Percentiles rank a stretch among this genome's conserved stretches.
phyloP scores from a whole-genome alignment of 2,113 vertebrate genomes.

The Collichthys lucidus region DNA sequence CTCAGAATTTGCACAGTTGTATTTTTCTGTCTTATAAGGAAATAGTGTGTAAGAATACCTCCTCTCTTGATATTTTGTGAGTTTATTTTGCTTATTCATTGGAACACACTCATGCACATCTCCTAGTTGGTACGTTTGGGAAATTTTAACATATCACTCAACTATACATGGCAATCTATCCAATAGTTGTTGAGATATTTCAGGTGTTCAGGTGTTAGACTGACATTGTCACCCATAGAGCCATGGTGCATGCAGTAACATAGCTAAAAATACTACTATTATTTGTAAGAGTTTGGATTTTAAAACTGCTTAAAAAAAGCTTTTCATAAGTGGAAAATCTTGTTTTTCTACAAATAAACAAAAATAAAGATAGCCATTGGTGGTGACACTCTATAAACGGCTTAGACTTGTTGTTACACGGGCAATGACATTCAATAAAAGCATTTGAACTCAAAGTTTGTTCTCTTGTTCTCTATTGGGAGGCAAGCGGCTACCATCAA shows the following conservation, averaged over 20 bases:
- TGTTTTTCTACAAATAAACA: conserved; percentile 17
- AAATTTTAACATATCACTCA: too few species aligned
- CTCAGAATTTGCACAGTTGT: too few species aligned
- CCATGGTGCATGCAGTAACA: not conserved
- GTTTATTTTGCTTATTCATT: too few species aligned
- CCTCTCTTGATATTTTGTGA: too few species aligned
- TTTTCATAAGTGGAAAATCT: conserved; percentile 3
- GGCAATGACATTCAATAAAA: conserved; percentile 44
- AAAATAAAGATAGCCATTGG: not conserved
- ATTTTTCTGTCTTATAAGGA: too few species aligned
- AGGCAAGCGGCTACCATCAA: conserved; percentile 24
- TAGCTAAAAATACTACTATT: not conserved
- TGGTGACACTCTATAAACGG: conserved; percentile 25
- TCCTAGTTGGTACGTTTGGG: too few species aligned
- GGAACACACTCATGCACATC: too few species aligned
- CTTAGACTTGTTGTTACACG: conserved; percentile 6
- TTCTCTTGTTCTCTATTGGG: conserved; percentile 25
- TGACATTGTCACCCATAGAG: too few species aligned
- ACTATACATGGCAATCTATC: too few species aligned
- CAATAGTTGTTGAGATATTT: not conserved
- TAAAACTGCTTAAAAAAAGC: not conserved
- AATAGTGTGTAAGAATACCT: too few species aligned
- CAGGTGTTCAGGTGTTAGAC: not conserved
- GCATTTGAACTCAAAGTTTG: conserved; percentile 52
- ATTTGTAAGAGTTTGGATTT: not conserved